Percentiles rank a stretch among this genome's conserved stretches.
Conservation (phyloP, 2,797 vertebrate species). For the Leptatherina wallacei region DNA sequence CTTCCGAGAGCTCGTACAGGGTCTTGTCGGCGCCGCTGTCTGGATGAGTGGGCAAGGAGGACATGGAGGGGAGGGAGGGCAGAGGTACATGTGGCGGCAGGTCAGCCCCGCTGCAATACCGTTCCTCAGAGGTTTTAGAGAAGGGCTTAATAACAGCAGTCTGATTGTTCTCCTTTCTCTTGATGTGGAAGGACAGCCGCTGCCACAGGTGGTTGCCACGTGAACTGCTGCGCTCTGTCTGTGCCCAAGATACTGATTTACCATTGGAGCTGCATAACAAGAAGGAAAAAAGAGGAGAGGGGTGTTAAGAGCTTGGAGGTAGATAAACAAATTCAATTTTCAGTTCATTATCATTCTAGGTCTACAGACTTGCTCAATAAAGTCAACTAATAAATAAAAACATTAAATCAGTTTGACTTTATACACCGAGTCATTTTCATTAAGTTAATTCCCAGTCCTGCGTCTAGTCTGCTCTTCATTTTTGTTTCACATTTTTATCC, state of each 20-base stretch:
- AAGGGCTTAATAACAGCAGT: slow-evolving; percentile 98
- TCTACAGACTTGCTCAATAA: slow-evolving; percentile 2
- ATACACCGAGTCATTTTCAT: slow-evolving; percentile 12
- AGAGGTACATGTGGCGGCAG: slow-evolving; percentile 73
- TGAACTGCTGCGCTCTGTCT: slow-evolving; percentile 90
- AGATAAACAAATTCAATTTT: slow-evolving; percentile 2
- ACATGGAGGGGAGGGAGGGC: slow-evolving; percentile 74
- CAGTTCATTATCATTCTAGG: slow-evolving; percentile 9
- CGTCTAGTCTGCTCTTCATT: slow-evolving; percentile 23
- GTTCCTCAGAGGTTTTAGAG: slow-evolving; percentile 90
- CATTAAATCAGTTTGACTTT: slow-evolving; percentile 21
- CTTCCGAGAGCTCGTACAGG: slow-evolving; percentile 89
- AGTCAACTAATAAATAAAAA: slow-evolving; percentile 24
- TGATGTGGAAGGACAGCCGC: slow-evolving; percentile 95
- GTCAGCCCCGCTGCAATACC: slow-evolving; percentile 78
- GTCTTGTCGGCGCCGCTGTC: slow-evolving; percentile 89
- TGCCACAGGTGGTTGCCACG: slow-evolving; percentile 97
- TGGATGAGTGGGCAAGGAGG: slow-evolving; percentile 76
- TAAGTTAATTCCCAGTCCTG: slow-evolving; percentile 40
- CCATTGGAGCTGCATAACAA: slow-evolving; percentile 90
- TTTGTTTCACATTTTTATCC: slow-evolving; percentile 28
- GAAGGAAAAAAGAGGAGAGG: slow-evolving; percentile 6
- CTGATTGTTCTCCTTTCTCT: slow-evolving; percentile 96
- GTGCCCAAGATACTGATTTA: slow-evolving; percentile 97
- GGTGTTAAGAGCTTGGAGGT: slow-evolving; percentile 1